Evolutionary conservation across 1,140 invertebrate genomes (phyloP).

Genomic region (Ctenoplectra terminalis): DNA sequence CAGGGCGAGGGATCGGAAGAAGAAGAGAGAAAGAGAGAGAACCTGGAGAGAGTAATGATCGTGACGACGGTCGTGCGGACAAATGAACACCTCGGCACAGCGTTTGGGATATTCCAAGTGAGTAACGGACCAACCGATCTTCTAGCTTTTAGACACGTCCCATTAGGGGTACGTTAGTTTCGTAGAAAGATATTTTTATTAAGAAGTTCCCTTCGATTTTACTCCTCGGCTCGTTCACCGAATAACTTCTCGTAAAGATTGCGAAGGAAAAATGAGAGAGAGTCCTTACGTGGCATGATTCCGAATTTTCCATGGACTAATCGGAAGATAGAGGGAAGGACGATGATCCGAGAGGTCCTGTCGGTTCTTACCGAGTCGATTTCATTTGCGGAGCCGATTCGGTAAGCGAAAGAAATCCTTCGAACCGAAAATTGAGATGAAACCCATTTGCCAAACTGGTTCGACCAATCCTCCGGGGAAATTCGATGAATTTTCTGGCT

Average conservation of each 20-base stretch:
- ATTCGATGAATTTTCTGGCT: slow-evolving; percentile 45
- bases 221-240: too few species aligned
- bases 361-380: slow-evolving; percentile 2
- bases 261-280: background rate
- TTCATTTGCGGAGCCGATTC: slow-evolving; percentile 2
- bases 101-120: slow-evolving; percentile 81
- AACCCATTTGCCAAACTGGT: slow-evolving; percentile 32
- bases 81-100: slow-evolving; percentile 81
- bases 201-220: too few species aligned
- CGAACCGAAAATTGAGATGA: slow-evolving; percentile 45
- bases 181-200: too few species aligned
- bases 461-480: slow-evolving; percentile 43
- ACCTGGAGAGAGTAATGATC: slow-evolving; percentile 71
- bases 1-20: slow-evolving; percentile 2
- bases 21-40: slow-evolving; percentile 46
- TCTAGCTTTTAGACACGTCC: background rate
- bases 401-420: slow-evolving; percentile 13
- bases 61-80: slow-evolving; percentile 72
- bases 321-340: background rate
- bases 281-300: background rate
- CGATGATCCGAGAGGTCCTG: background rate
- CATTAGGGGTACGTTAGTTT: background rate
- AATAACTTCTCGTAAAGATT: background rate
- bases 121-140: slow-evolving; percentile 62
- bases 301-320: background rate